Percentiles rank a stretch among this genome's conserved stretches.
Conservation (phyloP, 2,888 invertebrate genomes). For the Siphlonurus alternatus region DNA sequence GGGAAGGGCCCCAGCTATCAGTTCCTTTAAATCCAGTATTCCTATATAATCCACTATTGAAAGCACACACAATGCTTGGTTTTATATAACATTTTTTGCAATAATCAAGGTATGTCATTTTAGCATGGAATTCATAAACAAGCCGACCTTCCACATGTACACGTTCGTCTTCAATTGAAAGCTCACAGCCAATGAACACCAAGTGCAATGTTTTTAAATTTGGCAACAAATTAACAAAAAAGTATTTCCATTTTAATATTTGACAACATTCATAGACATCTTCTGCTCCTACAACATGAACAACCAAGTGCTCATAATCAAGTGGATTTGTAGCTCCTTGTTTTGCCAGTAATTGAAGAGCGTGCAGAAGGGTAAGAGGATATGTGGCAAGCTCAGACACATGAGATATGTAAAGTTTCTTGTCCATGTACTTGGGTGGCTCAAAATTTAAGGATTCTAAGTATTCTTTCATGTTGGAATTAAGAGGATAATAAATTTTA, state of each 20-base stretch:
- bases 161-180: background rate
- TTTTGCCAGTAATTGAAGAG: background rate
- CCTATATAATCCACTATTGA: constrained; percentile 55
- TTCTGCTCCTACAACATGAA: constrained; percentile 1
- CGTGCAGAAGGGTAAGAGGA: background rate
- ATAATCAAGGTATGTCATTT: background rate
- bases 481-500: background rate
- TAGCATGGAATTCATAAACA: background rate
- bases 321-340: background rate
- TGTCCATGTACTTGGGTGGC: background rate
- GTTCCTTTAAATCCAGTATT: constrained; percentile 40
- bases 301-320: constrained; percentile 1
- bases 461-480: background rate
- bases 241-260: background rate
- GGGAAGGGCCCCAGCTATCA: constrained; percentile 50
- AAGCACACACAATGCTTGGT: constrained; percentile 36
- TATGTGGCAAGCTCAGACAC: background rate
- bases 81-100: background rate
- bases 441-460: background rate
- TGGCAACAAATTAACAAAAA: background rate
- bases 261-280: background rate
- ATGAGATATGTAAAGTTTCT: background rate
- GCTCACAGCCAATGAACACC: constrained; percentile 1
- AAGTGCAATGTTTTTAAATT: background rate
- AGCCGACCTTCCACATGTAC: background rate